These are phyloP conservation scores for Poeciliopsis presidionis DNA, from an alignment of 2,797 vertebrate species.

Conservation along the genomic window DNA sequence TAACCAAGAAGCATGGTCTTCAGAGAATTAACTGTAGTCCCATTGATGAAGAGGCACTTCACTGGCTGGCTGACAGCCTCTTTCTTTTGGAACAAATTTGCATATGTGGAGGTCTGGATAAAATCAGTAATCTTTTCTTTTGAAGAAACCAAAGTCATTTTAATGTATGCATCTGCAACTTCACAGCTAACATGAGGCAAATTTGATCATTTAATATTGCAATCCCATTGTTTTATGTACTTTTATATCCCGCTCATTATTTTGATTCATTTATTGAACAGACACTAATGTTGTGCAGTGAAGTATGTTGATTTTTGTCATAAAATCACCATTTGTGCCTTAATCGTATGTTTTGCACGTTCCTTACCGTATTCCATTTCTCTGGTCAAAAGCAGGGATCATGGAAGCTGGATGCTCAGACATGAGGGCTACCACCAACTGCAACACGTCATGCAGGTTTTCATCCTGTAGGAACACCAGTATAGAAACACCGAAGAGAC, in stretches of 20 bases:
- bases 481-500: background rate
- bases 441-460: conserved; percentile 96
- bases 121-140: conserved; percentile 45
- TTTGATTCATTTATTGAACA: conserved; percentile 48
- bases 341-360: conserved; percentile 22
- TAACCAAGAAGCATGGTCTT: conserved; percentile 40
- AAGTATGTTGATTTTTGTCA: conserved; percentile 41
- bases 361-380: conserved; percentile 92
- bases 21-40: conserved; percentile 44
- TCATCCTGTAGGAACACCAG: conserved; percentile 85
- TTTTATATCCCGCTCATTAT: conserved; percentile 56
- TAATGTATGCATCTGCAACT: background rate
- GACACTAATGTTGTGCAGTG: conserved; percentile 20
- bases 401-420: conserved; percentile 94
- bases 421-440: conserved; percentile 96
- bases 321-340: conserved; percentile 48
- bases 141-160: conserved; percentile 15
- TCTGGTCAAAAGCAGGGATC: conserved; percentile 97
- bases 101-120: conserved; percentile 54
- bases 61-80: conserved; percentile 55
- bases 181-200: conserved; percentile 35
- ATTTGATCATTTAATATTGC: conserved; percentile 55
- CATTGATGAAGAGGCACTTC: conserved; percentile 50
- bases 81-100: conserved; percentile 56
- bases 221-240: conserved; percentile 61